phyloP scores from a whole-genome alignment of 2,888 invertebrate genomes.

The Branchipolynoe longqiensis region DNA sequence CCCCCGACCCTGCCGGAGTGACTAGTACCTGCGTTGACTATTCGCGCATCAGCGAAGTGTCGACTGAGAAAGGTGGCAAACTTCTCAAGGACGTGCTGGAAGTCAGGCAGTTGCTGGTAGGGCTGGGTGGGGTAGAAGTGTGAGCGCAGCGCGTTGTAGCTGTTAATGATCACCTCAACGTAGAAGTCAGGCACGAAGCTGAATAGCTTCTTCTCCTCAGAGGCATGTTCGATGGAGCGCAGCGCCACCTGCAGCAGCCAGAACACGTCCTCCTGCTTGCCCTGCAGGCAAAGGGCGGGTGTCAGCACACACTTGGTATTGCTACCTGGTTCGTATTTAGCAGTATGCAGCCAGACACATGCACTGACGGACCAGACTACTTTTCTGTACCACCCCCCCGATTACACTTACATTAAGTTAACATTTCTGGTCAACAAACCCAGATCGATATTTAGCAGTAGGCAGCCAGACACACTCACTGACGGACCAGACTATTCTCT shows the following conservation, averaged over 20 bases:
- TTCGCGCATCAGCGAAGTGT: slow-evolving; percentile 89
- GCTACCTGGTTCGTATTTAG: too few species aligned
- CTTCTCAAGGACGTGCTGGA: slow-evolving; percentile 69
- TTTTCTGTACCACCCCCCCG: too few species aligned
- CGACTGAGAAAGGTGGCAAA: slow-evolving; percentile 88
- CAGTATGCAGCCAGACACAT: too few species aligned
- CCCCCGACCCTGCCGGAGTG: too few species aligned
- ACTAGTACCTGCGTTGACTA: slow-evolving; percentile 84
- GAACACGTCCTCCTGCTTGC: slow-evolving; percentile 85
- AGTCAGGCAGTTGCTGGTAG: slow-evolving; percentile 36
- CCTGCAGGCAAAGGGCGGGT: too few species aligned
- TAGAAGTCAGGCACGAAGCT: slow-evolving; percentile 89
- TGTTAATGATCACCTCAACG: slow-evolving; percentile 86
- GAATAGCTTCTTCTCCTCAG: slow-evolving; percentile 86
- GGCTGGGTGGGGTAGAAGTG: slow-evolving; percentile 86
- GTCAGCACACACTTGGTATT: too few species aligned
- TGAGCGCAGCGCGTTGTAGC: slow-evolving; percentile 86
- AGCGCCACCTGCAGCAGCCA: slow-evolving; percentile 86
- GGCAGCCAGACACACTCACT: too few species aligned
- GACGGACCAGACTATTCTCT: too few species aligned
- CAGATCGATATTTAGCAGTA: too few species aligned
- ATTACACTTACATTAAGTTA: too few species aligned
- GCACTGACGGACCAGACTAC: too few species aligned
- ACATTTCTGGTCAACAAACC: too few species aligned
- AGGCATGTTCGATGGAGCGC: slow-evolving; percentile 85